These are phyloP conservation scores for Didymodactylos carnosus DNA, from an alignment of 2,888 invertebrate species.

Conservation along the genomic window DNA sequence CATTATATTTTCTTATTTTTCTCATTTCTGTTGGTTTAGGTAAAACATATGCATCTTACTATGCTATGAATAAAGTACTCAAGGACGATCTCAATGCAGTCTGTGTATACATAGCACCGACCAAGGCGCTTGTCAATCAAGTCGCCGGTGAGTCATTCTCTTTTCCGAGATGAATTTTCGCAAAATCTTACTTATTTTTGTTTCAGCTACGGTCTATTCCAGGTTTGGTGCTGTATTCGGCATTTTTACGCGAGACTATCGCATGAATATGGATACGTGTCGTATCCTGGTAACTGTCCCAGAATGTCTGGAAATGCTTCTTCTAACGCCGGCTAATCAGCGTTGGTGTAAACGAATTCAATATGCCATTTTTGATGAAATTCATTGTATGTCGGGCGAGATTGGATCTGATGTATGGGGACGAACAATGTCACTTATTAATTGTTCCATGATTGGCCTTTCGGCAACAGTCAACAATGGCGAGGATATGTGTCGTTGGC, in stretches of 20 bases:
- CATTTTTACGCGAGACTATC: slow-evolving; percentile 13
- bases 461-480: slow-evolving; percentile 11
- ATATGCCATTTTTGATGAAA: slow-evolving; percentile 14
- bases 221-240: not conserved
- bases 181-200: not conserved
- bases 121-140: slow-evolving; percentile 15
- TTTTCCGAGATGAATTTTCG: not conserved
- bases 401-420: slow-evolving; percentile 9
- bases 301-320: slow-evolving; percentile 7
- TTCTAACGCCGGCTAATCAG: not conserved
- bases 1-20: not conserved
- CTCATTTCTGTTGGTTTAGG: not conserved
- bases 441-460: slow-evolving; percentile 12
- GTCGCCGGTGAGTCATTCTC: not conserved
- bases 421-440: slow-evolving; percentile 2
- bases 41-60: slow-evolving; percentile 14
- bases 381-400: slow-evolving; percentile 9
- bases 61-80: slow-evolving; percentile 12
- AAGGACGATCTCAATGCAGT: slow-evolving; percentile 1
- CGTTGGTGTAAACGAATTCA: slow-evolving; percentile 2
- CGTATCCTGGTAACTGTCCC: slow-evolving; percentile 14
- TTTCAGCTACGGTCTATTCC: not conserved
- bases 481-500: not conserved
- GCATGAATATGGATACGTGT: slow-evolving; percentile 1
- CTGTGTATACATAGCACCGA: slow-evolving; percentile 11